Percentiles rank a stretch among this genome's conserved stretches.
Evolutionary conservation across 2,113 vertebrate species (phyloP).

Genomic region (Anarrhichthys ocellatus): DNA sequence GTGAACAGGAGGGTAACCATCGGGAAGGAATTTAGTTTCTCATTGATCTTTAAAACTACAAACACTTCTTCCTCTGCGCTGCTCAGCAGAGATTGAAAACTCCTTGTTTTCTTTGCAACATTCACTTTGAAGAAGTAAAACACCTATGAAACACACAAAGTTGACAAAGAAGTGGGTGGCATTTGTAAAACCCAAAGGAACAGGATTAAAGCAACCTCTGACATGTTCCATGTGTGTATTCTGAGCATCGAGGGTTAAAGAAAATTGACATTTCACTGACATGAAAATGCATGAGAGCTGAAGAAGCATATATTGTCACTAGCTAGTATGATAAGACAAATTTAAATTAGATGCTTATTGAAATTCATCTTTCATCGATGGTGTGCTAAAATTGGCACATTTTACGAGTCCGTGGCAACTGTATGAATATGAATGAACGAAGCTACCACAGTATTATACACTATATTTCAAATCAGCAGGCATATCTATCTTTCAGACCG

Average conservation of each 20-base stretch:
- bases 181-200: slow-evolving; percentile 32
- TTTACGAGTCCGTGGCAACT: slow-evolving; percentile 45
- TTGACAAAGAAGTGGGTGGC: slow-evolving; percentile 16
- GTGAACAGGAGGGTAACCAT: slow-evolving; percentile 45
- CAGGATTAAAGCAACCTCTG: slow-evolving; percentile 36
- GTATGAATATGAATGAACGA: slow-evolving; percentile 69
- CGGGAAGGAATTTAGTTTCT: slow-evolving; percentile 49
- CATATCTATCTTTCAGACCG: slow-evolving; percentile 69
- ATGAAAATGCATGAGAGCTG: slow-evolving; percentile 34
- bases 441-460: slow-evolving; percentile 39
- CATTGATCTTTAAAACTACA: slow-evolving; percentile 53
- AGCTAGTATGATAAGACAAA: slow-evolving; percentile 34
- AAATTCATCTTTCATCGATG: slow-evolving; percentile 45
- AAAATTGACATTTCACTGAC: slow-evolving; percentile 23
- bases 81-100: slow-evolving; percentile 22
- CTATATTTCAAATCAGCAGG: slow-evolving; percentile 59
- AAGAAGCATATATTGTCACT: slow-evolving; percentile 26
- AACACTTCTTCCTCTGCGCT: slow-evolving; percentile 26
- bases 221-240: slow-evolving; percentile 7
- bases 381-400: slow-evolving; percentile 52
- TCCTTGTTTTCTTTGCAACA: slow-evolving; percentile 20
- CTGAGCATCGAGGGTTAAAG: slow-evolving; percentile 14
- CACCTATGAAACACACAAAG: slow-evolving; percentile 24
- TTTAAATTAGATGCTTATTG: slow-evolving; percentile 47
- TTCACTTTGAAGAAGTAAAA: slow-evolving; percentile 43